phyloP scores from a whole-genome alignment of 2,888 invertebrate genomes.

The Seira ritae region DNA sequence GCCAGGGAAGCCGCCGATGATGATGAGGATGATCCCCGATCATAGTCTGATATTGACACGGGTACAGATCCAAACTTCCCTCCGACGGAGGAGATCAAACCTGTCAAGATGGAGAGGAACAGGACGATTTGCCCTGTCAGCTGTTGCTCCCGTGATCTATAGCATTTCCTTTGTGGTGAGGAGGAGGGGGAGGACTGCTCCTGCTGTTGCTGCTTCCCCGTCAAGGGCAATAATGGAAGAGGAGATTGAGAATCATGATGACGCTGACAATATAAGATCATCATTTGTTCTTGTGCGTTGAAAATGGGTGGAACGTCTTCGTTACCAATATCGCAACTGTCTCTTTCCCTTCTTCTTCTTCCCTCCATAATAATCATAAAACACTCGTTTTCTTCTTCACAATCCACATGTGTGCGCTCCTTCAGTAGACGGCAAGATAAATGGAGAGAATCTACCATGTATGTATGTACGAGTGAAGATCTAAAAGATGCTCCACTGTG shows the following conservation, averaged over 20 bases:
- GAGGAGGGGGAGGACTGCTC: no score
- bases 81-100: conserved; percentile 36
- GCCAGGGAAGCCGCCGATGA: conserved; percentile 21
- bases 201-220: not conserved
- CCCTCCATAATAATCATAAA: conserved; percentile 10
- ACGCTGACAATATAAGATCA: conserved; percentile 8
- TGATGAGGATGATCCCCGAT: conserved; percentile 35
- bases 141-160: not conserved
- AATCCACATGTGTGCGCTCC: conserved; percentile 3
- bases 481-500: not conserved
- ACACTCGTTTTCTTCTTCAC: conserved; percentile 13
- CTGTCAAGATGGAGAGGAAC: conserved; percentile 36
- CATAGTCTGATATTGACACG: conserved; percentile 24
- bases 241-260: conserved; percentile 6
- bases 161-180: not conserved
- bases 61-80: conserved; percentile 46
- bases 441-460: not conserved
- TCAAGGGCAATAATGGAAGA: conserved; percentile 11
- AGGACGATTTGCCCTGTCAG: conserved; percentile 2
- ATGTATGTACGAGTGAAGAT: no score
- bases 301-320: conserved; percentile 3
- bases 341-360: not conserved
- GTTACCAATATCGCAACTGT: conserved; percentile 6
- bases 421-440: not conserved
- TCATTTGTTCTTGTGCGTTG: conserved; percentile 14